Evolutionary conservation across 2,113 vertebrate species (phyloP), one percentile per base, ranked within the genome.

Genomic region (Crotalus helleri): DNA sequence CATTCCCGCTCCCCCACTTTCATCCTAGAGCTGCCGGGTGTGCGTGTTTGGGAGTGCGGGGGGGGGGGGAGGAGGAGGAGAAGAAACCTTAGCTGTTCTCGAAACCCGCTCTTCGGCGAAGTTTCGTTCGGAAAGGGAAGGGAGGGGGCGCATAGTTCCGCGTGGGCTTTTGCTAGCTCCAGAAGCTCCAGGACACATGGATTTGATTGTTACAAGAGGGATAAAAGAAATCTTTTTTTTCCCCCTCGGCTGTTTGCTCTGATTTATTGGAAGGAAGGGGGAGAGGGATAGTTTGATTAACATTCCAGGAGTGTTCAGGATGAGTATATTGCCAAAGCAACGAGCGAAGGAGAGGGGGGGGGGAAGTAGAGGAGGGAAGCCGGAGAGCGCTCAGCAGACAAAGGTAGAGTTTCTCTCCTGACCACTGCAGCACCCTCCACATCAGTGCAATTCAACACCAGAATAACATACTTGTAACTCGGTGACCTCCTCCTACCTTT

Each of bases 241-340:
- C 0, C 0, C 10, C 4, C 10, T 44, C 51, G 5, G n/a, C 86
- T 92, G 92, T 51, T 57, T 55, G 33, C 29, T 17, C 88, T 49
- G 69, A 33, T 85, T 85, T 89, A 85, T 85, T 33, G 87, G 92
- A 57, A 39, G 46, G 44, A 39, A 26, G 55, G 57, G n/a, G 39
- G 57, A 51, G 69, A 23, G 17, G 85, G 59, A 54, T 8, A 29
- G 54, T 24, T 53, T 39, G 90, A 61, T 85, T 61, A 44, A 85
- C 46, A 85, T 93, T 85, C 64, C n/a, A 23, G 90, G 39, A 54
- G 44, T 46, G 91, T 92, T 61, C 81, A n/a, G 89, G 58, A 90
- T 87, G 81, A 46, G 89, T 33, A 74, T 90, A 87, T 90, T 90
- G 29, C 81, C 92, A 90, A 90, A 90, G 89, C 89, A 87, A 90